Conservation (phyloP, 2,797 vertebrate genomes). For the Cyprinodon diabolis region DNA sequence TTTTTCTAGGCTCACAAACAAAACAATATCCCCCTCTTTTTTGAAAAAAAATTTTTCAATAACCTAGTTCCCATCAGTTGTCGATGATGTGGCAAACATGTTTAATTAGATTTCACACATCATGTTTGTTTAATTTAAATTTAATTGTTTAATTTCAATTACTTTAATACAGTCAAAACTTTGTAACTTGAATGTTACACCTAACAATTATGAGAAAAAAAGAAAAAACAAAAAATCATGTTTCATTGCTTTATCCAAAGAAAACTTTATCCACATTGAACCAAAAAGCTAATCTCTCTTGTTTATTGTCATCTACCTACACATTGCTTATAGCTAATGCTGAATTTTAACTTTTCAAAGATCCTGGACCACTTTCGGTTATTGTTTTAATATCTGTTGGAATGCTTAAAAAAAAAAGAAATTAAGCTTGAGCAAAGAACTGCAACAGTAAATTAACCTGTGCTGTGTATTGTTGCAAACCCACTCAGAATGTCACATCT, state of each 20-base stretch:
- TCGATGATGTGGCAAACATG: background rate
- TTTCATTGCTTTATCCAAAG: background rate
- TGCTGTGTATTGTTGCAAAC: constrained; percentile 44
- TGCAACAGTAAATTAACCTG: constrained; percentile 29
- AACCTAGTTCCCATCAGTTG: background rate
- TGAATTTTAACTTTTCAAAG: background rate
- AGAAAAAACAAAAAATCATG: background rate
- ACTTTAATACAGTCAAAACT: background rate
- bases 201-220: background rate
- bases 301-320: background rate
- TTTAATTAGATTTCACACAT: too few species aligned
- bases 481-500: constrained; percentile 63
- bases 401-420: background rate
- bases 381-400: background rate
- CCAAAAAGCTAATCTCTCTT: background rate
- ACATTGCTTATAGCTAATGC: background rate
- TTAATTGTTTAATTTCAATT: too few species aligned
- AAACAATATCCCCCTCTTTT: background rate
- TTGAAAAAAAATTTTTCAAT: background rate
- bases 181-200: background rate
- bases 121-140: too few species aligned
- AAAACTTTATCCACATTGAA: background rate
- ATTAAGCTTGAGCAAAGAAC: constrained; percentile 8
- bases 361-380: background rate
- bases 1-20: constrained; percentile 50